Evolutionary conservation across 2,797 vertebrate genomes (phyloP), one percentile per base, ranked within the genome.

Genomic region (Alauda arvensis): DNA sequence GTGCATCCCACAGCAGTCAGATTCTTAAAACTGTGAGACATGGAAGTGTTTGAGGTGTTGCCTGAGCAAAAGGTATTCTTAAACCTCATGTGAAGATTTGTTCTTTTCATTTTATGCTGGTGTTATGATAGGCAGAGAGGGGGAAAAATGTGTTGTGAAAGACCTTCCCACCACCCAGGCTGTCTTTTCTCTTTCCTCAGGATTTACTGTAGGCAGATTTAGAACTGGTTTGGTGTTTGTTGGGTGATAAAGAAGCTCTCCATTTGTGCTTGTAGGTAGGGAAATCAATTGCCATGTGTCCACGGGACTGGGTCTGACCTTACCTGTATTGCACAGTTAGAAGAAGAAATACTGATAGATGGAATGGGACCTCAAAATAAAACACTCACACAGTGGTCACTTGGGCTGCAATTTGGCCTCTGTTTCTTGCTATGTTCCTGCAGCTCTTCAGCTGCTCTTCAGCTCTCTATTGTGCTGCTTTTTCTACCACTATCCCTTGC

Each of bases 401-500:
- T 40, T 24, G 39, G 21, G 28, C 61, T 85, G n/a, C 14, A 46
- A 7, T 39, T 12, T 60, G 29, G 28, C 6, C 29, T 42, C 16
- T 2, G 1, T 2, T 24, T 43, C 31, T 49, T 18, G 12, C 3
- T 37, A 25, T 7, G 8, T n/a, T 34, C 6, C 0, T 53, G 16
- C 10, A 60, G 28, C n/a, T n/a, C n/a, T n/a, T n/a, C n/a, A n/a
- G n/a, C 18, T 66, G 28, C 15, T 57, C 62, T 33, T 12, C 12
- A 33, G 24, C 26, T 91, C 61, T 63, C 34, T 19, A 1, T 5
- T 53, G 14, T 46, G 25, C 46, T 84, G 19, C 4, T 77, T 34
- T 74, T 42, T 31, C n/a, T 34, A 5, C 4, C 23, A 2, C 23
- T 9, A 0, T 25, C 29, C 31, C 21, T 49, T 43, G 18, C 28